A percentile compares a stretch with the other conserved stretches of the same genome.
phyloP scores from a whole-genome alignment of 92 coral and sea anemone species.

The Nematostella vectensis region DNA sequence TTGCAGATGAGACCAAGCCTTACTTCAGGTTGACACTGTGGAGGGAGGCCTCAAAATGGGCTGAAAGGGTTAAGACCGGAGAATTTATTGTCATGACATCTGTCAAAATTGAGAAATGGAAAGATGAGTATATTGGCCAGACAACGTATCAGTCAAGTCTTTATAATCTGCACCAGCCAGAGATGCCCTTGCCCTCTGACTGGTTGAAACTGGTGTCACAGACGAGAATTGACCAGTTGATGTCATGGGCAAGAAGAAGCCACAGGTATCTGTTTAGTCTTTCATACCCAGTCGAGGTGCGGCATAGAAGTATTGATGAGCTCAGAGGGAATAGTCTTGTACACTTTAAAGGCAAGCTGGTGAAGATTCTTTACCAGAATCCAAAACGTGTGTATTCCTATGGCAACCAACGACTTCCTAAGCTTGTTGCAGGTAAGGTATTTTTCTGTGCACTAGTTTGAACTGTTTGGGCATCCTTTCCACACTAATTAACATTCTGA shows the following conservation, averaged over 20 bases:
- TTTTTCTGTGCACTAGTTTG: too few species aligned
- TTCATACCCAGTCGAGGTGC: conserved; percentile 14
- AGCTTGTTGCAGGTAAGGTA: conserved; percentile 50
- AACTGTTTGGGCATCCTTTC: too few species aligned
- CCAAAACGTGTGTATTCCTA: conserved; percentile 32
- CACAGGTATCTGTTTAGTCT: conserved; percentile 47
- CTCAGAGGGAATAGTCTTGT: conserved; percentile 54
- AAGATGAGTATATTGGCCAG: conserved; percentile 72
- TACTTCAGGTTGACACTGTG: conserved; percentile 76
- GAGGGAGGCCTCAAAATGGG: conserved; percentile 82
- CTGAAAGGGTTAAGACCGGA: conserved; percentile 49
- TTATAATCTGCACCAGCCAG: conserved; percentile 71
- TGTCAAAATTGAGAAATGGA: conserved; percentile 70
- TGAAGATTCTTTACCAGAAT: conserved; percentile 16
- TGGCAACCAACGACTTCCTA: conserved; percentile 52
- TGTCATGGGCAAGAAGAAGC: conserved; percentile 35
- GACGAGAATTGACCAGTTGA: conserved; percentile 41
- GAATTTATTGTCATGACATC: conserved; percentile 66
- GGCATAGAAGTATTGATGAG: conserved; percentile 49
- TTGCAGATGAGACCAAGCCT: conserved; percentile 74
- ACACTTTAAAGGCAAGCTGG: conserved; percentile 70
- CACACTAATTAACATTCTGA: too few species aligned
- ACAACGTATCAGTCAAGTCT: conserved; percentile 50
- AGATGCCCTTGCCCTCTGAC: conserved; percentile 35
- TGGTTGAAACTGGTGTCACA: conserved; percentile 67